These are phyloP conservation scores for Megalops atlanticus DNA, from an alignment of 2,113 vertebrate genomes.

Conservation along the genomic window DNA sequence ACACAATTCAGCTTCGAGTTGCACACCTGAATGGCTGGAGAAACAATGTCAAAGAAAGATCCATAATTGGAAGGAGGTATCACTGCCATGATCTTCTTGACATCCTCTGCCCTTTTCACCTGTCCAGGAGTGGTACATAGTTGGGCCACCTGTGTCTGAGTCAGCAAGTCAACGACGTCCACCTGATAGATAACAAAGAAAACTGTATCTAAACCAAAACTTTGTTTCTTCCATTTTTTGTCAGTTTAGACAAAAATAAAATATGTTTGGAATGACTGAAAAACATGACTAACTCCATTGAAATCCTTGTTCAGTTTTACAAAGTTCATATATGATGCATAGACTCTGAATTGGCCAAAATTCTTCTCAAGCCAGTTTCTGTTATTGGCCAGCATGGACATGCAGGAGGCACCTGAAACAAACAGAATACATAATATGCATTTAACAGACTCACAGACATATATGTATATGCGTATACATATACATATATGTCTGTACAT, in stretches of 20 bases:
- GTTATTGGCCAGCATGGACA: slow-evolving; percentile 35
- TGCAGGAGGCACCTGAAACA: slow-evolving; percentile 46
- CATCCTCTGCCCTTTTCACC: slow-evolving; percentile 33
- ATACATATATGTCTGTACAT: not conserved
- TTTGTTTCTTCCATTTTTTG: not conserved
- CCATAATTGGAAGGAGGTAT: slow-evolving; percentile 42
- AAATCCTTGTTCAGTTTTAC: slow-evolving; percentile 51
- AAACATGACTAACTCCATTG: slow-evolving; percentile 49
- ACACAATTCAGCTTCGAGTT: too few species aligned
- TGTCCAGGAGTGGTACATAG: slow-evolving; percentile 44
- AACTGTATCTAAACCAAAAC: not conserved
- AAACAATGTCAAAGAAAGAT: slow-evolving; percentile 56
- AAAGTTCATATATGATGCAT: slow-evolving; percentile 46
- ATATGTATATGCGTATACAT: not conserved
- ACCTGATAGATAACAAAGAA: slow-evolving; percentile 39
- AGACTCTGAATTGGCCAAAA: slow-evolving; percentile 45
- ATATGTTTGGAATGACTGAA: not conserved
- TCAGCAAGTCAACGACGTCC: slow-evolving; percentile 46
- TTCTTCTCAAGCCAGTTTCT: slow-evolving; percentile 49
- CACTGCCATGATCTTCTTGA: slow-evolving; percentile 44
- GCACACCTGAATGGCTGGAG: slow-evolving; percentile 52
- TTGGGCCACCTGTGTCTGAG: slow-evolving; percentile 43
- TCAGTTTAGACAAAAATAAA: not conserved
- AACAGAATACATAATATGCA: not conserved
- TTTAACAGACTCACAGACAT: not conserved